Evolutionary conservation across 2,888 invertebrate genomes (phyloP), one percentile per base, ranked within the genome.

Genomic region (Alviniconcha strummeri): DNA sequence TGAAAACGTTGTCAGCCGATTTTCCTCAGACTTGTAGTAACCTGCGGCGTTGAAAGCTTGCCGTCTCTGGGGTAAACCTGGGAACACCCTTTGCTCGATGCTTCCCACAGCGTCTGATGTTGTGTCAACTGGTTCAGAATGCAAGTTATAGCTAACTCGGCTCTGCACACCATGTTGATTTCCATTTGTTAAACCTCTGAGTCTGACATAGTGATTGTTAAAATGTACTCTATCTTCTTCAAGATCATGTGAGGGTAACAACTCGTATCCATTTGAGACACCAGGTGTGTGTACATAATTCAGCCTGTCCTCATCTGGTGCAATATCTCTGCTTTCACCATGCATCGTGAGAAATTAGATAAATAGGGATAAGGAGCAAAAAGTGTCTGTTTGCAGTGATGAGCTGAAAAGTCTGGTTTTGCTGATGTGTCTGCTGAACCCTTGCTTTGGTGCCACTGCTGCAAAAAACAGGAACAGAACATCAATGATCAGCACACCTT

Each of bases 241-340:
- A 5, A 74, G 55, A 15, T 52, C 36, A 15, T 15, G 13, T 15
- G 3, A 54, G 9, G 77, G 5, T 81, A 85, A 55, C 72, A 36
- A 57, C 83, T 56, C 52, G 83, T 64, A 4, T 55, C 54, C 69
- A 78, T 7, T 13, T 15, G 13, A n/a, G n/a, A 17, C 69, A 8
- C 13, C 11, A 52, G 36, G 76, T 5, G 9, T 36, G 67, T 57
- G 4, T 11, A 36, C 4, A 9, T 52, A n/a, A 54, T 72, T 54
- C 19, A 54, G 15, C 11, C 82, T 75, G 52, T 82, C 85, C 55
- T 85, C 82, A 64, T 82, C 85, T 60, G 85, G 85, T 15, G 54
- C 72, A 67, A 85, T 84, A 57, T 85, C 85, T 36, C 76, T 36
- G 55, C 85, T 82, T 54, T 69, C 19, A 57, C 55, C 74, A 75